Conservation (phyloP, 2,888 invertebrate genomes). For the Brachyopa scutellaris region DNA sequence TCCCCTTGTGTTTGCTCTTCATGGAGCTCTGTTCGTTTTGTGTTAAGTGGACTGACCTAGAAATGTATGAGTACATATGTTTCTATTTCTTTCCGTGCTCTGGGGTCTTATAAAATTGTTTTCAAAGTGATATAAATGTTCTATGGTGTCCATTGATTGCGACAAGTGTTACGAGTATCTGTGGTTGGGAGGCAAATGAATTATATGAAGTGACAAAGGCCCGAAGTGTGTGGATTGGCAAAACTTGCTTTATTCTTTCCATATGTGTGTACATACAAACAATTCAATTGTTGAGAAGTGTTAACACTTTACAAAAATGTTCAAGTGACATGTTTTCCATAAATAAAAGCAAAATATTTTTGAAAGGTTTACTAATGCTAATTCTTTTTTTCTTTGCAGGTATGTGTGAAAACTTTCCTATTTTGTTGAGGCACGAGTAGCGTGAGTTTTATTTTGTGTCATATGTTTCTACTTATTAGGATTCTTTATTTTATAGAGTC, state of each 20-base stretch:
- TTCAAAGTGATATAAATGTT: conserved; percentile 26
- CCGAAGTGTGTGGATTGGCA: conserved; percentile 36
- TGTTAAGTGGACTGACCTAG: conserved; percentile 68
- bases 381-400: conserved; percentile 54
- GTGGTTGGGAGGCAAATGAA: conserved; percentile 37
- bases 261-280: conserved; percentile 2
- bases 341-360: not conserved
- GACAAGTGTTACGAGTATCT: conserved; percentile 57
- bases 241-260: conserved; percentile 25
- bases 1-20: conserved; percentile 24
- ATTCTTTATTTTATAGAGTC: too few relatives aligned
- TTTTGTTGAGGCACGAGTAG: not conserved
- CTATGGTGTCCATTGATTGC: conserved; percentile 48
- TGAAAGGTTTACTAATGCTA: conserved; percentile 9
- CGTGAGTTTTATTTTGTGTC: conserved; percentile 28
- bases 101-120: conserved; percentile 35
- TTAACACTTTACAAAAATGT: conserved; percentile 16
- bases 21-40: conserved; percentile 32
- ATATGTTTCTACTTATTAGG: too few relatives aligned
- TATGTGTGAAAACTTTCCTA: conserved; percentile 33
- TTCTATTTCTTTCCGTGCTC: conserved; percentile 23
- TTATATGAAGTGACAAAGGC: conserved; percentile 27
- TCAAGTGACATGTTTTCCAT: not conserved
- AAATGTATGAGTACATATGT: conserved; percentile 42
- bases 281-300: conserved; percentile 56